phyloP scores from a whole-genome alignment of 1,140 invertebrate genomes.

The Drosophila pruinosa region DNA sequence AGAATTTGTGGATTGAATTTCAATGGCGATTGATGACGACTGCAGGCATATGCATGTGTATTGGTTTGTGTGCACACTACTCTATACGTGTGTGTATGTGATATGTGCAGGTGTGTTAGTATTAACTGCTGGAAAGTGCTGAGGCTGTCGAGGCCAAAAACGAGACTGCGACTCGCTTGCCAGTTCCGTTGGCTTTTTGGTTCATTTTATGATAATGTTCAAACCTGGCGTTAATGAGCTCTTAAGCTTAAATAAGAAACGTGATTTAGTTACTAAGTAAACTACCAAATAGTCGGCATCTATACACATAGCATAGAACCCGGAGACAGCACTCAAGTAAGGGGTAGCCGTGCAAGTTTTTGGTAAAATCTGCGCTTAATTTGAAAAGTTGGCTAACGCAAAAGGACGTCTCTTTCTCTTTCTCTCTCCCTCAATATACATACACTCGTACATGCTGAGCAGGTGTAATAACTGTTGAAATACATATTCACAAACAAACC shows the following conservation, averaged over 20 bases:
- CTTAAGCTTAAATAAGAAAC: constrained; percentile 81
- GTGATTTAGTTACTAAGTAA: constrained; percentile 81
- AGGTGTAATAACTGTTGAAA: constrained; percentile 55
- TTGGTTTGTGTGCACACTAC: constrained; percentile 3
- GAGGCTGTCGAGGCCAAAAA: constrained; percentile 35
- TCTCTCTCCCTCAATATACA: too few species aligned
- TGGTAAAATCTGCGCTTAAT: constrained; percentile 76
- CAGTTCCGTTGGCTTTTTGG: constrained; percentile 28
- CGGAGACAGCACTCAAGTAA: constrained; percentile 1
- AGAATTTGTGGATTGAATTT: constrained; percentile 78
- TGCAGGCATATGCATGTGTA: constrained; percentile 12
- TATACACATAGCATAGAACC: neutral
- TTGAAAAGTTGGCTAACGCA: constrained; percentile 73
- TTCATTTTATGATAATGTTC: constrained; percentile 79
- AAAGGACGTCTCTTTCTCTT: constrained; percentile 20
- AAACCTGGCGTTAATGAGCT: constrained; percentile 79
- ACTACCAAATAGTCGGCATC: constrained; percentile 60
- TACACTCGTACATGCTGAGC: too few species aligned
- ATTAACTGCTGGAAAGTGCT: constrained; percentile 8
- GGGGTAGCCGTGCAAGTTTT: constrained; percentile 36
- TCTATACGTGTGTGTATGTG: constrained; percentile 21
- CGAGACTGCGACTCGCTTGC: constrained; percentile 37
- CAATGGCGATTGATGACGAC: constrained; percentile 76
- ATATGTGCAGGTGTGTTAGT: constrained; percentile 27
- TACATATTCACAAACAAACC: constrained; percentile 13